Percentiles rank a stretch among this genome's conserved stretches.
phyloP scores from a whole-genome alignment of 2,113 vertebrate genomes.

The Thinocorus orbignyianus region DNA sequence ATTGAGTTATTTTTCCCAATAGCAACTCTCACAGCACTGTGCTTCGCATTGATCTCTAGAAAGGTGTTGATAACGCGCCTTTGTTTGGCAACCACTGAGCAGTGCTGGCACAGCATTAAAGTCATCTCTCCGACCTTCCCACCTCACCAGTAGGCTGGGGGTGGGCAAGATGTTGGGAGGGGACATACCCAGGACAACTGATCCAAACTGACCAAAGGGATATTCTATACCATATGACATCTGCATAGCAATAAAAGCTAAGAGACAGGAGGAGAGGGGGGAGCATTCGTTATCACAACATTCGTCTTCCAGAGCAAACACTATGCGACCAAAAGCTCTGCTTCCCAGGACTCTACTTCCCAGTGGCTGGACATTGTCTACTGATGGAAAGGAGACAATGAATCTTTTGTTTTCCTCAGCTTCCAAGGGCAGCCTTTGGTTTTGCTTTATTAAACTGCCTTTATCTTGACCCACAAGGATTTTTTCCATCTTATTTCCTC shows the following conservation, averaged over 20 bases:
- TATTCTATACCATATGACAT: neutral
- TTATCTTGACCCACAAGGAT: neutral
- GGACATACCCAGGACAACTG: neutral
- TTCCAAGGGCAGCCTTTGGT: neutral
- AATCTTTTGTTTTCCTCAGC: neutral
- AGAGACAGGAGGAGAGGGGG: neutral
- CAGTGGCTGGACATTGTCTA: neutral
- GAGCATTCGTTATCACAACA: fast-evolving
- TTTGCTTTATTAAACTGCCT: neutral
- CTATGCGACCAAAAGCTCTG: fast-evolving
- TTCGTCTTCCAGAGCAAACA: neutral
- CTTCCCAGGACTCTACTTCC: neutral
- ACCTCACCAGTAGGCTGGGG: neutral
- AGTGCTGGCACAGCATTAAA: too few species aligned
- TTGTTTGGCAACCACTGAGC: neutral
- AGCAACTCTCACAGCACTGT: too few species aligned
- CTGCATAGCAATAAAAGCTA: neutral
- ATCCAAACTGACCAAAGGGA: neutral
- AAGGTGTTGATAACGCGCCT: neutral
- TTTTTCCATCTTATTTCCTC: neutral
- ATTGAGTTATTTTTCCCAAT: neutral
- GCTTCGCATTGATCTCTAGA: neutral
- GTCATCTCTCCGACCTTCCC: neutral
- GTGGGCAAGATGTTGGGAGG: neutral
- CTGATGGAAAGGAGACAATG: neutral